Percentiles rank a stretch among this genome's conserved stretches.
These are phyloP conservation scores for Phorcus lineatus DNA, from an alignment of 2,888 invertebrate species.

Conservation along the genomic window DNA sequence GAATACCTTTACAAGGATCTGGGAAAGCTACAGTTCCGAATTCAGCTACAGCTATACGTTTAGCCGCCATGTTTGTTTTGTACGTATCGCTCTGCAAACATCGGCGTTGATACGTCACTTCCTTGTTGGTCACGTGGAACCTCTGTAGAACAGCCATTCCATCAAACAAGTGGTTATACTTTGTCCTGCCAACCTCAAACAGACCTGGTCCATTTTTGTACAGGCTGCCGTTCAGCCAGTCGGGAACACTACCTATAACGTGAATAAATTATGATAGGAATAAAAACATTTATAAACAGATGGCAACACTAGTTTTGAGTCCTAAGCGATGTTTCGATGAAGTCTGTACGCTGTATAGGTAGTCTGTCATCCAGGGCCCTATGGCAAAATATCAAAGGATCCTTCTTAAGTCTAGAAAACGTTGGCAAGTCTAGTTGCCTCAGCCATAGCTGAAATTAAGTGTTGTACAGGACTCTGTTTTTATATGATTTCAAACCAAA, in stretches of 20 bases:
- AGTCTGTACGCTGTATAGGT: too few relatives aligned
- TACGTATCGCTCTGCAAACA: conserved; percentile 84
- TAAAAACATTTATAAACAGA: too few relatives aligned
- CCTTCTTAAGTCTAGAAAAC: too few relatives aligned
- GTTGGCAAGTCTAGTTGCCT: too few relatives aligned
- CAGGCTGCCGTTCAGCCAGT: conserved; percentile 61
- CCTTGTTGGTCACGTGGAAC: conserved; percentile 75
- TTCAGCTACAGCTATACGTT: conserved; percentile 85
- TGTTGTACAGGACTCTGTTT: too few relatives aligned
- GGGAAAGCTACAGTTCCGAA: conserved; percentile 88
- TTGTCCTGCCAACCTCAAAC: conserved; percentile 83
- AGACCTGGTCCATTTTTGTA: conserved; percentile 85
- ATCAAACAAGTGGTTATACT: conserved; percentile 88
- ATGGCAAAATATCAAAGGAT: too few relatives aligned
- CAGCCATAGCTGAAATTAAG: too few relatives aligned
- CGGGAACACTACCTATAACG: conserved; percentile 54
- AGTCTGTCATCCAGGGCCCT: too few relatives aligned
- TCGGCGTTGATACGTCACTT: conserved; percentile 65
- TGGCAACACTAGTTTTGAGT: too few relatives aligned
- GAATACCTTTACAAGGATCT: conserved; percentile 81
- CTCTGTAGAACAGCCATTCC: conserved; percentile 84
- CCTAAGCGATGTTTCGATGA: too few relatives aligned
- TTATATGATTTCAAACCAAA: too few relatives aligned
- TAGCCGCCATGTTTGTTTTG: conserved; percentile 82
- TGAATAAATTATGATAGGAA: too few relatives aligned